Evolutionary conservation across 2,113 vertebrate species (phyloP).

Genomic region (Actenoides hombroni): DNA sequence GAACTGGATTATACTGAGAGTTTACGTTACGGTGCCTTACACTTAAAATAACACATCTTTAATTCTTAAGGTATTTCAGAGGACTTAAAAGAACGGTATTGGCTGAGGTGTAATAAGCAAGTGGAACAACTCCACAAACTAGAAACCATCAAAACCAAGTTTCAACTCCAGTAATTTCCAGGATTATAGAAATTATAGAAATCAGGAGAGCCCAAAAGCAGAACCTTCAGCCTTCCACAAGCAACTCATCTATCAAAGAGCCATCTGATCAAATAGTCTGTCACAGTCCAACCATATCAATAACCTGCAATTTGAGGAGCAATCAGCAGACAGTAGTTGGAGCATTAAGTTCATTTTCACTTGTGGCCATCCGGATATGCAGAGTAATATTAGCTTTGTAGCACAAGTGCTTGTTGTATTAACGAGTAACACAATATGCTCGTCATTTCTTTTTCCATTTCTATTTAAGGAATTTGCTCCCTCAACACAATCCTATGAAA

Average conservation of each 20-base stretch:
- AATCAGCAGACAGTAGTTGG: not conserved
- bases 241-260: not conserved
- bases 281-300: not conserved
- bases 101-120: not conserved
- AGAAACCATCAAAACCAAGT: not conserved
- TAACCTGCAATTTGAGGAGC: not conserved
- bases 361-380: constrained; percentile 6
- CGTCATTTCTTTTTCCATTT: constrained; percentile 38
- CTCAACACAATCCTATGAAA: constrained; percentile 40
- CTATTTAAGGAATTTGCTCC: constrained; percentile 58
- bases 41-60: not conserved
- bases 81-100: not conserved
- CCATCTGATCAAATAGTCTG: not conserved
- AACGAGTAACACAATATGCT: constrained; percentile 31
- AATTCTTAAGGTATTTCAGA: not conserved
- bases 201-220: not conserved
- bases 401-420: constrained; percentile 12
- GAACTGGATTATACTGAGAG: not conserved
- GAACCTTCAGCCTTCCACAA: not conserved
- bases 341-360: constrained; percentile 34
- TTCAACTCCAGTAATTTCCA: not conserved
- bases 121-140: not conserved
- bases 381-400: constrained; percentile 14
- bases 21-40: not conserved
- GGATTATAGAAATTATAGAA: not conserved